Evolutionary conservation across 2,113 vertebrate genomes (phyloP).

Genomic region (Rhinopithecus roxellana): DNA sequence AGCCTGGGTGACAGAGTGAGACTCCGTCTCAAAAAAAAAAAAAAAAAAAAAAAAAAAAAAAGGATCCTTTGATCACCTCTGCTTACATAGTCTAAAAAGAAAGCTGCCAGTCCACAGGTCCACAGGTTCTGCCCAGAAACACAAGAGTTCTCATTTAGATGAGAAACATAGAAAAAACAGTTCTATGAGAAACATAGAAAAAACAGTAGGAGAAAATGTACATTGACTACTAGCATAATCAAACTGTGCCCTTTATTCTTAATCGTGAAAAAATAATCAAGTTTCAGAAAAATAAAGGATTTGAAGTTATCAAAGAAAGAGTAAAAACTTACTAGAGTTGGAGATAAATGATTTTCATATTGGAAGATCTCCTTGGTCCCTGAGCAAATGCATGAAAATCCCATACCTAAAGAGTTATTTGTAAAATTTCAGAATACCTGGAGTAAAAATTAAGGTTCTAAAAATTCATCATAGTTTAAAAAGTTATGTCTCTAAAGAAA

Average conservation of each 20-base stretch:
- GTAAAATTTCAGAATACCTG: not conserved
- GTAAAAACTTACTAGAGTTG: not conserved
- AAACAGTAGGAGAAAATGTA: not conserved
- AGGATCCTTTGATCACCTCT: not conserved
- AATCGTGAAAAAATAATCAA: not conserved
- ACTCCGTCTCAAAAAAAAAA: too few relatives aligned
- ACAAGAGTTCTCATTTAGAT: not conserved
- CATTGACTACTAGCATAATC: not conserved
- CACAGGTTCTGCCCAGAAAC: too few relatives aligned
- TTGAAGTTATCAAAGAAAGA: not conserved
- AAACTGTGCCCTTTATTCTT: not conserved
- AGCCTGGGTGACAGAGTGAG: too few relatives aligned
- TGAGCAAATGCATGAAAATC: not conserved
- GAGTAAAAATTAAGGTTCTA: not conserved
- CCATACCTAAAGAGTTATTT: not conserved
- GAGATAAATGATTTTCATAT: not conserved
- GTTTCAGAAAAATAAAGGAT: not conserved
- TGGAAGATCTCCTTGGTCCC: not conserved
- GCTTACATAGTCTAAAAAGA: not conserved
- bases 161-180: not conserved
- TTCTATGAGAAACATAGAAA: not conserved
- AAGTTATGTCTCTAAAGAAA: not conserved
- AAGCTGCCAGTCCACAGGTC: fast-evolving
- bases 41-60: too few relatives aligned
- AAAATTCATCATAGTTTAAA: not conserved